Evolutionary conservation across 2,888 invertebrate species (phyloP).

Genomic region (Caprella mutica): DNA sequence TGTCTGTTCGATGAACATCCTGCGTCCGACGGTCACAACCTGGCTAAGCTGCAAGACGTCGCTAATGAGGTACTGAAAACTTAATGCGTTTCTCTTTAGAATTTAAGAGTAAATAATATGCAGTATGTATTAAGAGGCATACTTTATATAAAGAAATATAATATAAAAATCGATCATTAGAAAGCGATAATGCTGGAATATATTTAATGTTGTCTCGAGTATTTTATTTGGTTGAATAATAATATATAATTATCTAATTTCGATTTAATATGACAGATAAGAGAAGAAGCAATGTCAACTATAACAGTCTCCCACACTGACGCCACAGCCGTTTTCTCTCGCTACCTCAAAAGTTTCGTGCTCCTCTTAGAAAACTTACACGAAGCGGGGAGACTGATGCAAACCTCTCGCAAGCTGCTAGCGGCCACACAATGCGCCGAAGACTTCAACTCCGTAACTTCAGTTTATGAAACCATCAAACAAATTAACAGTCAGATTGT

Average conservation of each 20-base stretch:
- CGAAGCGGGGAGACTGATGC: conserved; percentile 15
- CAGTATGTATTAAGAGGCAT: too few relatives aligned
- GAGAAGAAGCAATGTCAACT: conserved; percentile 1
- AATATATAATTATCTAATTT: too few relatives aligned
- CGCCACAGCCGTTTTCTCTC: background rate
- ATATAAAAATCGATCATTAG: too few relatives aligned
- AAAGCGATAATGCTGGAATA: too few relatives aligned
- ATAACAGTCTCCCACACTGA: conserved; percentile 3
- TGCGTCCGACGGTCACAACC: background rate
- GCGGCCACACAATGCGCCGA: conserved; percentile 3
- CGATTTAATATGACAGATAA: conserved; percentile 15
- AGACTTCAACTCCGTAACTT: conserved; percentile 10
- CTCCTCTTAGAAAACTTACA: conserved; percentile 15
- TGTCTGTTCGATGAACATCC: conserved; percentile 19
- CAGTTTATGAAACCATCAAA: conserved; percentile 11
- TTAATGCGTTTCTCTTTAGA: too few relatives aligned
- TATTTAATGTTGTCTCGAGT: too few relatives aligned
- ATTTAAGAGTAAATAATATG: too few relatives aligned
- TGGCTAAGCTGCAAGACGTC: conserved; percentile 7
- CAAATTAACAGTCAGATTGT: background rate
- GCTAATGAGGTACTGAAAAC: conserved; percentile 3
- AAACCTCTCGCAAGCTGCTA: conserved; percentile 7
- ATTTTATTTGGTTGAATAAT: too few relatives aligned
- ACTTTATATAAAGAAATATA: too few relatives aligned
- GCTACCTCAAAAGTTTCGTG: conserved; percentile 2